These are phyloP conservation scores for Silurus lanzhouensis DNA, from an alignment of 2,797 vertebrate genomes.

Conservation along the genomic window DNA sequence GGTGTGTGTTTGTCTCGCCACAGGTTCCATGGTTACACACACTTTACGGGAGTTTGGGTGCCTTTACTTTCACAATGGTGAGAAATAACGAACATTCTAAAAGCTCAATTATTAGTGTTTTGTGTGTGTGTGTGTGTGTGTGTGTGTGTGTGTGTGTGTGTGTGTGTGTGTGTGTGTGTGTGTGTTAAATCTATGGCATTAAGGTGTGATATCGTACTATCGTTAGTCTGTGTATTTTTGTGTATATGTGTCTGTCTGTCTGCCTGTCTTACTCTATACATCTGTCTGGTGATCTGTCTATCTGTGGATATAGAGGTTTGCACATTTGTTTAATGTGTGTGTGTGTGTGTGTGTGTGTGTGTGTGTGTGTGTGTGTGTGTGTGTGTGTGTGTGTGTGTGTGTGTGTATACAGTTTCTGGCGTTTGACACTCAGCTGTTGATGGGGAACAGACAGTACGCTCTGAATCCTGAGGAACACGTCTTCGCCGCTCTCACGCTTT, in stretches of 20 bases:
- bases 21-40: constrained; percentile 93
- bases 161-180: not conserved
- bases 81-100: constrained; percentile 57
- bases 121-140: too few species aligned
- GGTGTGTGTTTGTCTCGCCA: not conserved
- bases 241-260: not conserved
- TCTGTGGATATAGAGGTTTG: too few species aligned
- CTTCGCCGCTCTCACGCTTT: constrained; percentile 92
- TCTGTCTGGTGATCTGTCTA: not conserved
- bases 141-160: too few species aligned
- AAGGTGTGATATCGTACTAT: too few species aligned
- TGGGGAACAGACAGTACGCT: constrained; percentile 85
- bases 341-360: constrained; percentile 8
- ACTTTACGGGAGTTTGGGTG: constrained; percentile 83
- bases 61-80: constrained; percentile 90
- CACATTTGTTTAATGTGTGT: too few species aligned
- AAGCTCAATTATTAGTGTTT: not conserved
- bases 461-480: constrained; percentile 93
- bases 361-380: constrained; percentile 11
- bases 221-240: not conserved
- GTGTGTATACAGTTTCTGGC: constrained; percentile 83
- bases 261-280: not conserved
- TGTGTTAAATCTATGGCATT: too few species aligned
- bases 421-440: constrained; percentile 90
- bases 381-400: constrained; percentile 14